Conservation (phyloP, 2,797 vertebrate genomes). For the Trematomus bernacchii region DNA sequence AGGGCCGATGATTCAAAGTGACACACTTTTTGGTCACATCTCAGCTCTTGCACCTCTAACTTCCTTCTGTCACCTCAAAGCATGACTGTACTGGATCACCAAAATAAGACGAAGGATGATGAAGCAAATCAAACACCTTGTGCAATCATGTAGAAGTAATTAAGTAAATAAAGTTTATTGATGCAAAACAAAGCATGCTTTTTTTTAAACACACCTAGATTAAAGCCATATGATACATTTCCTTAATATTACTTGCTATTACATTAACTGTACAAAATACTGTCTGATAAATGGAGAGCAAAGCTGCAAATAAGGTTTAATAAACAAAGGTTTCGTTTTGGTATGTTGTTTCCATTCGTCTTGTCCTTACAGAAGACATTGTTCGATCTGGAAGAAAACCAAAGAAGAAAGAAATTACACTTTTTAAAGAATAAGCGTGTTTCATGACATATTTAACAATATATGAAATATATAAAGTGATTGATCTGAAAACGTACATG, state of each 20-base stretch:
- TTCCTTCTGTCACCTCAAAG: constrained; percentile 10
- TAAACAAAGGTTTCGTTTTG: background rate
- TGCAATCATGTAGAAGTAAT: no score
- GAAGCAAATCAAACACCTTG: background rate
- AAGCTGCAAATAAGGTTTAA: no score
- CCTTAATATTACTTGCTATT: no score
- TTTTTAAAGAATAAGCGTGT: background rate
- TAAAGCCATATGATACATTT: no score
- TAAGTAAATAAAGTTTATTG: background rate
- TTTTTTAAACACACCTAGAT: no score
- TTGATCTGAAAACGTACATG: background rate
- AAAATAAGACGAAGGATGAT: background rate
- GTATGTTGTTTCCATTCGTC: background rate
- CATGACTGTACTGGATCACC: no score
- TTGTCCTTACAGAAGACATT: background rate
- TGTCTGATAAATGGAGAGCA: no score
- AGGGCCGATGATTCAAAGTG: no score
- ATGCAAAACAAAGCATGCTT: no score
- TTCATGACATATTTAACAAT: background rate
- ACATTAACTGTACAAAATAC: no score
- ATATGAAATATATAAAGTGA: no score
- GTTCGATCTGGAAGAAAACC: background rate
- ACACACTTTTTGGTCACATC: background rate
- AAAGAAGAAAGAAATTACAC: background rate
- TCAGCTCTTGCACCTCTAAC: background rate